phyloP scores from a whole-genome alignment of 1,140 invertebrate genomes.

The Lutraria rhynchaena region DNA sequence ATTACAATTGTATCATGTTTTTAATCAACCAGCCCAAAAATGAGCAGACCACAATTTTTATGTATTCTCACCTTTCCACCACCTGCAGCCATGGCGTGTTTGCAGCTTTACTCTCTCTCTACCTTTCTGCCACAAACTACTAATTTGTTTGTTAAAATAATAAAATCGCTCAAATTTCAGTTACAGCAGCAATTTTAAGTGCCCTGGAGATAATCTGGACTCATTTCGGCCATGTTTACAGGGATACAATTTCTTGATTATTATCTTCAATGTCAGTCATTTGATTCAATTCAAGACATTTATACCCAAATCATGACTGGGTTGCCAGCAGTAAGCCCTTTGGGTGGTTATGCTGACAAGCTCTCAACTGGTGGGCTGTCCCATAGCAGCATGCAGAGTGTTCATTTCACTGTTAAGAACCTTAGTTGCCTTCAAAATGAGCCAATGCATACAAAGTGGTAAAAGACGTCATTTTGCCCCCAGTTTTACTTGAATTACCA shows the following conservation, averaged over 20 bases:
- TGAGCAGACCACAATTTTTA: slow-evolving; percentile 43
- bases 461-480: too few relatives aligned
- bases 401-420: too few relatives aligned
- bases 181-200: slow-evolving; percentile 20
- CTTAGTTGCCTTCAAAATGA: too few relatives aligned
- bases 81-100: slow-evolving; percentile 35
- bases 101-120: background rate
- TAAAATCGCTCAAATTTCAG: slow-evolving; percentile 48
- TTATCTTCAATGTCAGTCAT: slow-evolving; percentile 23
- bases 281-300: slow-evolving; percentile 34
- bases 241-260: slow-evolving; percentile 34
- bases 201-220: background rate
- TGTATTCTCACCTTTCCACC: slow-evolving; percentile 3
- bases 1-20: slow-evolving; percentile 21
- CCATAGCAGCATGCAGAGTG: too few relatives aligned
- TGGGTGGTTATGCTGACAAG: background rate
- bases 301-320: slow-evolving; percentile 8
- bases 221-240: slow-evolving; percentile 37
- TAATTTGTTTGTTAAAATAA: slow-evolving; percentile 50
- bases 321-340: background rate
- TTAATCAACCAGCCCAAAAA: slow-evolving; percentile 31
- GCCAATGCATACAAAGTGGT: too few relatives aligned
- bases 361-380: too few relatives aligned
- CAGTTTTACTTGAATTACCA: too few relatives aligned
- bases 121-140: slow-evolving; percentile 23